Evolutionary conservation across 2,113 vertebrate genomes (phyloP).

Genomic region (Albula goreensis): DNA sequence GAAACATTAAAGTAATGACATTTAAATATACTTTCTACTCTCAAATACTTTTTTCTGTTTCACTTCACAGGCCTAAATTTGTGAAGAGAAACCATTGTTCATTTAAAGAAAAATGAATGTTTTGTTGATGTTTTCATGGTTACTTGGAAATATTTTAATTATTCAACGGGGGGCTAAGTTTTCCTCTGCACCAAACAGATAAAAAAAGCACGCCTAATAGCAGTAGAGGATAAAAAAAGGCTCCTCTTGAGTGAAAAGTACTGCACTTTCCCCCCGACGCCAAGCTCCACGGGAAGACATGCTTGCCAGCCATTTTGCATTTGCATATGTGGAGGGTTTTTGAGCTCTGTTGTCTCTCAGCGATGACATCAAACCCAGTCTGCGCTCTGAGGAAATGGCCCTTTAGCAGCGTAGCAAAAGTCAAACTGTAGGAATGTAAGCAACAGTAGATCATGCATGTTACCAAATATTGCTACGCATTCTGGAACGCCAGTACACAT

Average conservation of each 20-base stretch:
- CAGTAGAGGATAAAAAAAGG: constrained; percentile 51
- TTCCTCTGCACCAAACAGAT: constrained; percentile 51
- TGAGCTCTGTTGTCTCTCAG: constrained; percentile 32
- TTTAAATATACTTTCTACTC: not conserved
- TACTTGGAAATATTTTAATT: constrained; percentile 40
- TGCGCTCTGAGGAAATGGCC: constrained; percentile 12
- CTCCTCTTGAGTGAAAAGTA: constrained; percentile 24
- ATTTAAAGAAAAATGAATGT: constrained; percentile 18
- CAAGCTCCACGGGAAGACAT: constrained; percentile 23
- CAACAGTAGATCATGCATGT: constrained; percentile 13
- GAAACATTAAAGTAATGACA: not conserved
- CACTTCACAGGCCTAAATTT: not conserved
- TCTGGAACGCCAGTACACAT: constrained; percentile 34
- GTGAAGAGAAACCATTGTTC: not conserved
- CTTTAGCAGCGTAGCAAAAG: not conserved
- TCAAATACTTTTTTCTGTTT: not conserved
- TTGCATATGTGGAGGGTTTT: constrained; percentile 38
- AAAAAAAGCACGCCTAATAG: constrained; percentile 56
- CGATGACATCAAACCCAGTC: constrained; percentile 33
- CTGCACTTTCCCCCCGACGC: constrained; percentile 30
- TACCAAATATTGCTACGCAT: constrained; percentile 46
- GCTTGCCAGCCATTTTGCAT: constrained; percentile 22
- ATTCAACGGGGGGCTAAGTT: constrained; percentile 37
- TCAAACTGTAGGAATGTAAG: constrained; percentile 2
- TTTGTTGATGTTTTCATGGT: constrained; percentile 45